Base-by-base conservation (phyloP, 1,140 invertebrate species). In the Stegodyphus mimosarum region DNA sequence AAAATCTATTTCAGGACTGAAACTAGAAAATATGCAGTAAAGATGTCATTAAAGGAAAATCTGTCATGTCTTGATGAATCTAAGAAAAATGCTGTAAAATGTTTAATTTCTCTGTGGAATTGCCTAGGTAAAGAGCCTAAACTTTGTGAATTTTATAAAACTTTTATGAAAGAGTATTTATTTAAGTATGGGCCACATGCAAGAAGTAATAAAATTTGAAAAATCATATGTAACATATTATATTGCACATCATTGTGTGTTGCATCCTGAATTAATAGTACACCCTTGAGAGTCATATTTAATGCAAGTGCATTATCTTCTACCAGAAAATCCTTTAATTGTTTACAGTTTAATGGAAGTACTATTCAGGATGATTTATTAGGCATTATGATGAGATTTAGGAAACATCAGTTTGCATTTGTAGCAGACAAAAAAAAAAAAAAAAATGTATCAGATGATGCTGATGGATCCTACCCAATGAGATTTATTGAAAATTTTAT, bases 381-480 rank as follows among this genome's bases (percentile, higher is more conserved):
- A 60, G 15, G 18, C 48, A 69, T 69, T 69, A 33, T 69, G 67
- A n/a, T 70, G 2, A 70, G 33, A 33, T 70, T 70, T 70, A 70
- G 18, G 67, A 70, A 49, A 33, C 67, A 70, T 48, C 67, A 70
- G 67, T 70, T 70, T 70, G 67, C 33, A 2, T 70, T 33, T 70
- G 67, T 70, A 33, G 67, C 67, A 70, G 67, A 1, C 33, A 33
- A 33, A 33, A 70, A 33, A 33, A 33, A 33, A 33, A 33, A 33
- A 70, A 70, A 70, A 49, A 49, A 70, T 9, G 67, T 70, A 70
- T 70, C 2, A 4, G 67, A 70, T 70, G 18, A 70, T 48, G 48
- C 18, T 70, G 33, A 9, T 49, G n/a, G 4, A 70, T 70, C n/a
- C 17, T 60, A 60, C 0, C 55, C 5, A 60, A 60, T 15, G 55